phyloP scores from a whole-genome alignment of 2,888 invertebrate species.

The Parnassius mnemosyne region DNA sequence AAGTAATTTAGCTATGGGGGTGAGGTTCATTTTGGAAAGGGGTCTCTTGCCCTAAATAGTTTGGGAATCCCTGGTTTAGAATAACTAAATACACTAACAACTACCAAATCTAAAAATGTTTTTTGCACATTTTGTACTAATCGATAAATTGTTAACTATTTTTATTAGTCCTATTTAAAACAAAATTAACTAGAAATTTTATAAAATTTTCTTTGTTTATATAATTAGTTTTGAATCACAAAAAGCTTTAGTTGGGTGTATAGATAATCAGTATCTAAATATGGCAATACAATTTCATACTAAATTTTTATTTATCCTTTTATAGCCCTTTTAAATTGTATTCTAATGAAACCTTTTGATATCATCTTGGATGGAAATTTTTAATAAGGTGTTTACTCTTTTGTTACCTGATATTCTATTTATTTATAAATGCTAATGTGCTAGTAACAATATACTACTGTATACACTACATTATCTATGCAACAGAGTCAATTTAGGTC shows the following conservation, averaged over 20 bases:
- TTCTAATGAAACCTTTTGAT: background rate
- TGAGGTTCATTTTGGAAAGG: no score
- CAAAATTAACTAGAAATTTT: no score
- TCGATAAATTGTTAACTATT: no score
- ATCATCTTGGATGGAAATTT: background rate
- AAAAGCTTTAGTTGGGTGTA: background rate
- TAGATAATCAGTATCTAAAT: background rate
- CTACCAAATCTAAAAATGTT: no score
- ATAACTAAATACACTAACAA: no score
- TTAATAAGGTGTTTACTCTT: conserved; percentile 15
- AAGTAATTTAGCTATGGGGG: no score
- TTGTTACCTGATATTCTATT: conserved; percentile 12
- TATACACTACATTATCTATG: conserved; percentile 16
- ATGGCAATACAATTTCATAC: background rate
- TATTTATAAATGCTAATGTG: conserved; percentile 16
- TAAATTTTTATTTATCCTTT: background rate
- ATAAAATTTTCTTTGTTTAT: no score
- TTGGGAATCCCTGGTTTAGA: no score
- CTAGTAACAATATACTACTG: conserved; percentile 23
- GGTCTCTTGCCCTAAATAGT: no score
- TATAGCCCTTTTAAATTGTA: background rate
- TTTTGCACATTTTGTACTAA: no score
- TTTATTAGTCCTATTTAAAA: no score
- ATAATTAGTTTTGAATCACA: background rate
- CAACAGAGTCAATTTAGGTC: background rate